These are phyloP conservation scores for Micrasema minimum DNA, from an alignment of 1,140 invertebrate species.

Conservation along the genomic window DNA sequence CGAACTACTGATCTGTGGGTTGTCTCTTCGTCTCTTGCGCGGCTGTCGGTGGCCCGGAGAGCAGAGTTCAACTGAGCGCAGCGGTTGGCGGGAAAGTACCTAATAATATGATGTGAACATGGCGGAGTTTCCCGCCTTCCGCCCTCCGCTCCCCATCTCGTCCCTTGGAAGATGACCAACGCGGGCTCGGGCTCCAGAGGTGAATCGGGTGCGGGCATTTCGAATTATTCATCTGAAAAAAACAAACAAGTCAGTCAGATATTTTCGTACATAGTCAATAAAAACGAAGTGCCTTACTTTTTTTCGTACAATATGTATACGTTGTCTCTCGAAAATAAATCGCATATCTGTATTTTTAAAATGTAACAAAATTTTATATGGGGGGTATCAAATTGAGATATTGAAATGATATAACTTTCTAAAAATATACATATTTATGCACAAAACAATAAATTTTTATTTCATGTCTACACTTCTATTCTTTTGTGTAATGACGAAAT, in stretches of 20 bases:
- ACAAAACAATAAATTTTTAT: too few species aligned
- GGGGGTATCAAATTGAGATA: too few species aligned
- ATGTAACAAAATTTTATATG: too few species aligned
- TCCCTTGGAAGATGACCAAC: conserved; percentile 27
- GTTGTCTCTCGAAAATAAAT: too few species aligned
- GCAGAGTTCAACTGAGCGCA: not conserved
- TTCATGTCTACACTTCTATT: too few species aligned
- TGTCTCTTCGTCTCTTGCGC: not conserved
- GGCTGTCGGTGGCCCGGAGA: not conserved
- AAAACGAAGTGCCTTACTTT: too few species aligned
- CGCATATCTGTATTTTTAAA: too few species aligned
- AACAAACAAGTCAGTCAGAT: too few species aligned
- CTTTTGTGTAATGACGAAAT: too few species aligned
- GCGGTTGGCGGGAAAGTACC: conserved; percentile 8
- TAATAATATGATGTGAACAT: conserved; percentile 9
- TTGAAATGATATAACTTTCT: too few species aligned
- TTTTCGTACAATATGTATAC: too few species aligned
- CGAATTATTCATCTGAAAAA: conserved; percentile 28
- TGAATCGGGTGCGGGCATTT: not conserved
- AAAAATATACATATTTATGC: too few species aligned
- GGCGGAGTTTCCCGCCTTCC: conserved; percentile 24
- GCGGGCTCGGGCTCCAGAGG: not conserved
- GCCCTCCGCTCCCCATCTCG: conserved; percentile 25
- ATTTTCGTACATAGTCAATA: not conserved
- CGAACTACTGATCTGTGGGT: not conserved